Evolutionary conservation across 1,140 invertebrate species (phyloP).

Genomic region (Neotoxoptera formosana): DNA sequence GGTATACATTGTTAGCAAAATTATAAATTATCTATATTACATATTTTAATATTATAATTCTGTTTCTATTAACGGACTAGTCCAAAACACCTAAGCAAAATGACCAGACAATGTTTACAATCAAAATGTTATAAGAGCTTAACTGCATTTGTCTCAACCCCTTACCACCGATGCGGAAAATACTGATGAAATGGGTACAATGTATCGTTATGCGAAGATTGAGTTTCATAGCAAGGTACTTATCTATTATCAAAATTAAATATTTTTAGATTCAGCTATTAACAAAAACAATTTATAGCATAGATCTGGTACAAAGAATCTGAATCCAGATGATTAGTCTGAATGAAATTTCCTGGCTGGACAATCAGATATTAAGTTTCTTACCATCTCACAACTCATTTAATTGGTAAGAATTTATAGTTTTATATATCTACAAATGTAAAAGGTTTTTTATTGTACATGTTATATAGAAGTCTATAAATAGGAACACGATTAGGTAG

Average conservation of each 20-base stretch:
- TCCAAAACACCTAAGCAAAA: conserved; percentile 76
- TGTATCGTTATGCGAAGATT: conserved; percentile 98
- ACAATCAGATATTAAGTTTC: conserved; percentile 70
- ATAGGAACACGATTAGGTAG: too few relatives aligned
- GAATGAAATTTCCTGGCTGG: conserved; percentile 80
- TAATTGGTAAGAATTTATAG: conserved; percentile 35
- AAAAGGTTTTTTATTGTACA: too few relatives aligned
- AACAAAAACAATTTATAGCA: conserved; percentile 68
- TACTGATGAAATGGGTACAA: conserved; percentile 93
- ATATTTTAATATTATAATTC: neutral
- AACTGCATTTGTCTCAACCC: conserved; percentile 89
- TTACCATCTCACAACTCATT: conserved; percentile 24
- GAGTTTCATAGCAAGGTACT: conserved; percentile 84
- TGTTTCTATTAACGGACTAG: conserved; percentile 61
- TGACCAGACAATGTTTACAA: conserved; percentile 85
- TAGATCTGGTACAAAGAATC: conserved; percentile 70
- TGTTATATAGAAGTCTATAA: too few relatives aligned
- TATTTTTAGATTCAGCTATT: conserved; percentile 55
- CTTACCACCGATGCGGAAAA: conserved; percentile 93
- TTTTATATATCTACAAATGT: neutral
- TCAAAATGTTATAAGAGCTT: conserved; percentile 92
- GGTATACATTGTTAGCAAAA: neutral
- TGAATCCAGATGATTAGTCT: conserved; percentile 70
- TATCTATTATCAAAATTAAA: neutral
- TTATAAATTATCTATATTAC: too few relatives aligned